Evolutionary conservation across 2,113 vertebrate genomes (phyloP), one percentile per base, ranked within the genome.

Genomic region (Pachyramphus minor): DNA sequence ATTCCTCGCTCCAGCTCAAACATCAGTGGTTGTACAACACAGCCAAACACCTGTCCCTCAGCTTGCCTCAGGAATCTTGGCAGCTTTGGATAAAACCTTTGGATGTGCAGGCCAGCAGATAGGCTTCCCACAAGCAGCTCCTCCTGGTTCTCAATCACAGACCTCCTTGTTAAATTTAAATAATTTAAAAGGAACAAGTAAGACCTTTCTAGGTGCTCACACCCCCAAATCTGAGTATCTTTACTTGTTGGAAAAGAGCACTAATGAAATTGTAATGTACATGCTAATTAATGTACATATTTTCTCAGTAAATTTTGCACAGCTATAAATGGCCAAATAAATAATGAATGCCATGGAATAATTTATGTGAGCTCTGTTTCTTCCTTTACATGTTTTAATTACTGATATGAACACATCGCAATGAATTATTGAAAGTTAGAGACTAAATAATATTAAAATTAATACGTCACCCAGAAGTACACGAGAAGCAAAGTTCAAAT

Each of bases 401-500:
- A 91, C 93, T 22, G 37, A 23, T 83, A 95, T 12, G 81, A 77
- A 88, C 22, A 47, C 22, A 86, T 60, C 66, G 53, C 73, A 52
- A 88, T 96, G 90, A 96, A 96, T 95, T 97, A 96, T 94, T 95
- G 71, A 96, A 80, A 92, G 62, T 87, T 68, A 60, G 35, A 97
- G 87, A 91, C 97, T 89, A 96, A 97, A 97, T 96, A 95, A 92
- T 49, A 87, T 89, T 95, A 84, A 94, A 95, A 95, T 94, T 89
- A 93, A 95, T 96, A 95, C 71, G 37, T 82, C 93, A 78, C 84
- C 58, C 45, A 6, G 75, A 94, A 94, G 75, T 67, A 94, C 56
- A 83, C 0, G n/a, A 67, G 91, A 81, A 97, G 75, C 59, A 62
- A 88, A 88, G 81, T 95, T 95, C 91, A 95, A 93, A 93, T 25